Percentiles rank a stretch among this genome's conserved stretches.
These are phyloP conservation scores for Cygnus buccinator DNA, from an alignment of 2,113 vertebrate species.

Conservation along the genomic window DNA sequence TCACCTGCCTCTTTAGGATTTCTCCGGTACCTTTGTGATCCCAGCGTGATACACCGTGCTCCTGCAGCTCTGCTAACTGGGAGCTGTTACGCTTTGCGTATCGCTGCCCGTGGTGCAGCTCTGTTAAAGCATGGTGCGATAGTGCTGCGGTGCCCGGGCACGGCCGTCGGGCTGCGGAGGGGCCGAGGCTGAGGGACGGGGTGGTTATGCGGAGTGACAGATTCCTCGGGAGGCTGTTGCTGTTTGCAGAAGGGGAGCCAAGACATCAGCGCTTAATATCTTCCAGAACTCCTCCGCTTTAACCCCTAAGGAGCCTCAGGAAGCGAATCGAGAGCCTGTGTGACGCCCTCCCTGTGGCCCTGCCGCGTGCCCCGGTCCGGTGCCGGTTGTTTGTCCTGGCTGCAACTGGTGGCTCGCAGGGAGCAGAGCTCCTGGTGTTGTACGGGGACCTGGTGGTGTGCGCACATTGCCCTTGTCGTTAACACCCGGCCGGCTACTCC, in stretches of 20 bases:
- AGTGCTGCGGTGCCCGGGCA: too few relatives aligned
- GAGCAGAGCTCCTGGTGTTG: neutral
- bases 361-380: neutral
- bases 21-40: neutral
- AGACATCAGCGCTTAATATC: slow-evolving; percentile 41
- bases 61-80: neutral
- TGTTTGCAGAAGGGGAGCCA: slow-evolving; percentile 48
- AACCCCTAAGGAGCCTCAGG: slow-evolving; percentile 10
- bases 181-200: neutral
- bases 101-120: too few relatives aligned
- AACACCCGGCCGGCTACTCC: neutral
- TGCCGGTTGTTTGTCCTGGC: neutral
- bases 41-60: rapidly evolving
- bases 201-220: slow-evolving; percentile 12
- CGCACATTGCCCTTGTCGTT: neutral
- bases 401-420: rapidly evolving
- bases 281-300: slow-evolving; percentile 33
- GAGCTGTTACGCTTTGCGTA: rapidly evolving
- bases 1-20: rapidly evolving
- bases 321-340: rapidly evolving
- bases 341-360: neutral
- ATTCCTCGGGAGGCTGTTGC: slow-evolving; percentile 56
- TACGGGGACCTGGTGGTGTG: rapidly evolving
- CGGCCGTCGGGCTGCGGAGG: too few relatives aligned
- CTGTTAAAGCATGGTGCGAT: too few relatives aligned